phyloP scores from a whole-genome alignment of 2,797 vertebrate genomes.

The Liasis olivaceus region DNA sequence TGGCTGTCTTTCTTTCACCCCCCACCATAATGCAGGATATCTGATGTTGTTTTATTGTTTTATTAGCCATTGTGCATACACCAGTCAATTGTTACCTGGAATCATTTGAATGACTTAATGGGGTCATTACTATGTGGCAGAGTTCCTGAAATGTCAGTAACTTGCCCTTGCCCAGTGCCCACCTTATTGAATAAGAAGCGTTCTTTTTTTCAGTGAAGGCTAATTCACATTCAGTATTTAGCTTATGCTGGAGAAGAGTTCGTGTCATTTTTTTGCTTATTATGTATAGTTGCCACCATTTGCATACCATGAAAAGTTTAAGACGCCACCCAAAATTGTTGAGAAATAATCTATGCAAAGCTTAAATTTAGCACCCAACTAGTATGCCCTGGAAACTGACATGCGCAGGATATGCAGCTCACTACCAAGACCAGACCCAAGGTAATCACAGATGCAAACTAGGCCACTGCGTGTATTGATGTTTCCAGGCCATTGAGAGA shows the following conservation, averaged over 20 bases:
- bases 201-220: slow-evolving; percentile 1
- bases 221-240: not conserved
- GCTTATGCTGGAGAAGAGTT: not conserved
- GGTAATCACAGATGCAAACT: not conserved
- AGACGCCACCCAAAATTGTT: not conserved
- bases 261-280: not conserved
- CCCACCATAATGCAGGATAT: fast-evolving
- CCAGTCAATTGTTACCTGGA: not conserved
- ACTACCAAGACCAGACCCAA: not conserved
- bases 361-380: not conserved
- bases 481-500: not conserved
- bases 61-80: slow-evolving; percentile 8
- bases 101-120: not conserved
- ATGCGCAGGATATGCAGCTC: not conserved
- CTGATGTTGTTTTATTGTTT: not conserved
- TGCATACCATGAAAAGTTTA: not conserved
- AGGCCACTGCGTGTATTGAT: not conserved
- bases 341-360: too few relatives aligned
- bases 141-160: not conserved
- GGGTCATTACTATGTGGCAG: slow-evolving; percentile 1
- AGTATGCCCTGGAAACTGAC: not conserved
- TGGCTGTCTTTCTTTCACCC: not conserved
- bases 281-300: not conserved
- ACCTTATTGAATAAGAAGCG: not conserved
- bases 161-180: not conserved